A percentile compares a stretch with the other conserved stretches of the same genome.
phyloP scores from a whole-genome alignment of 2,888 invertebrate genomes.

The Penaeus monodon region DNA sequence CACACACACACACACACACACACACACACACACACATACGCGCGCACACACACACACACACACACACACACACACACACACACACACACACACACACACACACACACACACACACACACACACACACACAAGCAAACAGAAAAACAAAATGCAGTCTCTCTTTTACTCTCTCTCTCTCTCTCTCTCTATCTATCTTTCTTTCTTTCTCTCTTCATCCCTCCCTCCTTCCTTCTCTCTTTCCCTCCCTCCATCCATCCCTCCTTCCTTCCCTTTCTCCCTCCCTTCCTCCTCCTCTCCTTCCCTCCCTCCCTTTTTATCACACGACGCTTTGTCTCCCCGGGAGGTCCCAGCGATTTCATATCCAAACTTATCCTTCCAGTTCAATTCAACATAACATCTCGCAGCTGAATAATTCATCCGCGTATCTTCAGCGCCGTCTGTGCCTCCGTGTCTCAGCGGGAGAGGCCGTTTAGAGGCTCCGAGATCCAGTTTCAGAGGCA shows the following conservation, averaged over 20 bases:
- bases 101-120: constrained; percentile 17
- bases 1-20: not conserved
- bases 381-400: no score
- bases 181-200: not conserved
- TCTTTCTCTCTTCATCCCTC: no score
- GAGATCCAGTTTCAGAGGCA: no score
- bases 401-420: no score
- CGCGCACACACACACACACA: not conserved
- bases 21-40: no score
- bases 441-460: no score
- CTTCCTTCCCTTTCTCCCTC: not conserved
- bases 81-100: constrained; percentile 4
- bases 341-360: not conserved
- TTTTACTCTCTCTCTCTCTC: no score
- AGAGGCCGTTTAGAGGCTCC: no score
- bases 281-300: not conserved
- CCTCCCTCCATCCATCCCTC: no score
- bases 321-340: not conserved
- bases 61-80: constrained; percentile 1
- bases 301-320: not conserved
- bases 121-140: not conserved
- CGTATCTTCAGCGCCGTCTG: no score
- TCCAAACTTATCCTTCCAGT: not conserved
- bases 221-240: no score
- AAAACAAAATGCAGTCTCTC: not conserved